A percentile compares a stretch with the other conserved stretches of the same genome.
phyloP scores from a whole-genome alignment of 2,888 invertebrate species.

The Erebia epiphron region DNA sequence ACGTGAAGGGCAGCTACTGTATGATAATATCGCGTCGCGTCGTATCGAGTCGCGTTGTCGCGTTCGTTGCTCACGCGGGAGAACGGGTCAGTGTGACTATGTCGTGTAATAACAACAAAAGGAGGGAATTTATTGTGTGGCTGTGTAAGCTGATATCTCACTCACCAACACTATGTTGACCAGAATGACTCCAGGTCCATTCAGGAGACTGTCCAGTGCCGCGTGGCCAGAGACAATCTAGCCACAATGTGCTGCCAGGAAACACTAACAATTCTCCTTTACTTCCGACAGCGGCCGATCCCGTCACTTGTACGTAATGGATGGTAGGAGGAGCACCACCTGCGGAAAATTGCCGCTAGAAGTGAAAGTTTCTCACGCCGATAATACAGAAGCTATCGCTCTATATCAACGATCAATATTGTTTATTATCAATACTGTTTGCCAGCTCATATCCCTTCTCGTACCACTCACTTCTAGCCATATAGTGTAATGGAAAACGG shows the following conservation, averaged over 20 bases:
- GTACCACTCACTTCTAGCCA: no score
- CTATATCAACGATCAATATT: no score
- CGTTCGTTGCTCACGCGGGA: no score
- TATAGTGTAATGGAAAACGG: no score
- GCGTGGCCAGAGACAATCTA: conserved; percentile 91
- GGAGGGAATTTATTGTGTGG: neutral
- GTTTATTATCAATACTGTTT: no score
- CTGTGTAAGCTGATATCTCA: neutral
- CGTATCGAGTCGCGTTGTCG: no score
- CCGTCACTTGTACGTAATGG: conserved; percentile 88
- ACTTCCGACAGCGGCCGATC: conserved; percentile 91
- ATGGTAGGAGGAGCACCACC: conserved; percentile 93
- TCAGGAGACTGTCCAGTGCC: conserved; percentile 88
- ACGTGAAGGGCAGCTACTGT: no score
- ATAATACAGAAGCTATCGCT: no score
- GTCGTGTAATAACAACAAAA: neutral
- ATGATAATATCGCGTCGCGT: no score
- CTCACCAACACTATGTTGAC: conserved; percentile 28
- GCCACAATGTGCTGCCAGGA: conserved; percentile 90
- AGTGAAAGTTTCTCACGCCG: no score
- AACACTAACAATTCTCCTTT: conserved; percentile 90
- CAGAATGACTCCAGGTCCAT: conserved; percentile 92
- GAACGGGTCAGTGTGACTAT: no score
- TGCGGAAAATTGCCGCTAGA: conserved; percentile 47
- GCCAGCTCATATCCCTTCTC: no score